Evolutionary conservation across 2,113 vertebrate genomes (phyloP).

Genomic region (Myrmophylax atrothorax): DNA sequence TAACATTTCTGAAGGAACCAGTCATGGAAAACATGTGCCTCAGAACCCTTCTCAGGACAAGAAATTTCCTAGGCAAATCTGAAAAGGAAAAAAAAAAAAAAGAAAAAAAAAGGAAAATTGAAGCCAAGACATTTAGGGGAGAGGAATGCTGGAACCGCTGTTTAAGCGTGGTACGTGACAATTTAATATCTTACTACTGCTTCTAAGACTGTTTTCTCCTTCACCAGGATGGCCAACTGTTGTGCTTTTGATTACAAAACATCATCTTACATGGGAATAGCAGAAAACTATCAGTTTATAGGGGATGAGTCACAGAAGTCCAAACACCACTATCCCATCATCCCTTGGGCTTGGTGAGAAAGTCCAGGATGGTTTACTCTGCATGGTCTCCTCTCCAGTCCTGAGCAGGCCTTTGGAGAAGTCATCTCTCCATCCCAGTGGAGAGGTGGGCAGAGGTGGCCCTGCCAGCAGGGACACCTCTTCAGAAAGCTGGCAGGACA

Average conservation of each 20-base stretch:
- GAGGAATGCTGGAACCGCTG: neutral
- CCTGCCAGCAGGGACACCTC: neutral
- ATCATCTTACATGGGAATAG: neutral
- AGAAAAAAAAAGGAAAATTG: neutral
- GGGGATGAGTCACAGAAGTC: neutral
- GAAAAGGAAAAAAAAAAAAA: neutral
- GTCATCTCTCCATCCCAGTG: no score
- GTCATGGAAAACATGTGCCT: conserved; percentile 50
- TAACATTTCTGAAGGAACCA: conserved; percentile 46
- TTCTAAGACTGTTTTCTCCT: neutral
- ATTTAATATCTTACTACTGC: neutral
- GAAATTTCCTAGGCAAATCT: neutral
- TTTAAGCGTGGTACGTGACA: neutral
- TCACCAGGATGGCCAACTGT: neutral
- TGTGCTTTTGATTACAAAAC: neutral
- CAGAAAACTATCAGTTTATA: neutral
- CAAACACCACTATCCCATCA: neutral
- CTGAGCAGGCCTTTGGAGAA: neutral
- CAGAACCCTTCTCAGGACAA: conserved; percentile 1
- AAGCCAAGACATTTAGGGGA: neutral
- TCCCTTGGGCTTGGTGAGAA: accelerated
- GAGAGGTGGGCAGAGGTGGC: neutral
- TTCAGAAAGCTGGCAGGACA: accelerated
- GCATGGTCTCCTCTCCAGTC: neutral
- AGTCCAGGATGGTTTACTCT: neutral